phyloP scores from a whole-genome alignment of 2,113 vertebrate genomes.

The Dipodomys ordii region DNA sequence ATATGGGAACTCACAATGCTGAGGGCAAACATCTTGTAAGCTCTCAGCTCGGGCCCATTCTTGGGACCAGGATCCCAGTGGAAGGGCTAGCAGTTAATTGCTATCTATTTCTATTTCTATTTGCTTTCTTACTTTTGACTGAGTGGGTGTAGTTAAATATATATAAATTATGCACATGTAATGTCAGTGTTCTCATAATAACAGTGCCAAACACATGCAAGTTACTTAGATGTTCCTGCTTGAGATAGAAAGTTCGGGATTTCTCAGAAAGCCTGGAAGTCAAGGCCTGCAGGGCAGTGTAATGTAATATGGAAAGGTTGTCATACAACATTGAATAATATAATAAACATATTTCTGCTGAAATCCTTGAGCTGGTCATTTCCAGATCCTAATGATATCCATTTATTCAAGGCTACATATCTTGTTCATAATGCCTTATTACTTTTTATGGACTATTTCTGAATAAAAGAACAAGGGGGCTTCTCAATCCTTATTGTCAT shows the following conservation, averaged over 20 bases:
- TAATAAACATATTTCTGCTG: constrained; percentile 60
- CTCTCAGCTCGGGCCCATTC: not conserved
- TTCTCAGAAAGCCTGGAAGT: constrained; percentile 8
- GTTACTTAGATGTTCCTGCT: constrained; percentile 25
- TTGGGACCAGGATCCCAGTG: not conserved
- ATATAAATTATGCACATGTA: not conserved
- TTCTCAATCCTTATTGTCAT: constrained; percentile 58
- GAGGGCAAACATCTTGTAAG: not conserved
- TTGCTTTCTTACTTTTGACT: not conserved
- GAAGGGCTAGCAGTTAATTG: not conserved
- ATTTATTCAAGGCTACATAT: constrained; percentile 26
- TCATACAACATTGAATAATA: constrained; percentile 40
- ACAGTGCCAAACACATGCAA: not conserved
- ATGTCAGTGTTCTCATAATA: not conserved
- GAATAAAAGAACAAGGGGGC: constrained; percentile 36
- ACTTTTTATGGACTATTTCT: constrained; percentile 34
- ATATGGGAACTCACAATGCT: not conserved
- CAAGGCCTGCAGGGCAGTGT: constrained; percentile 23
- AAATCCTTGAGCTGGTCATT: constrained; percentile 57
- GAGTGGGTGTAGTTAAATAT: not conserved
- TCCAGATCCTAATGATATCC: constrained; percentile 48
- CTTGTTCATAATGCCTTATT: constrained; percentile 57
- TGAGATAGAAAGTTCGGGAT: constrained; percentile 48
- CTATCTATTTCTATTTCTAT: not conserved
- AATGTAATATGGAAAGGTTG: constrained; percentile 46